Base-by-base conservation (phyloP, 1,140 invertebrate species). In the Maconellicoccus hirsutus region DNA sequence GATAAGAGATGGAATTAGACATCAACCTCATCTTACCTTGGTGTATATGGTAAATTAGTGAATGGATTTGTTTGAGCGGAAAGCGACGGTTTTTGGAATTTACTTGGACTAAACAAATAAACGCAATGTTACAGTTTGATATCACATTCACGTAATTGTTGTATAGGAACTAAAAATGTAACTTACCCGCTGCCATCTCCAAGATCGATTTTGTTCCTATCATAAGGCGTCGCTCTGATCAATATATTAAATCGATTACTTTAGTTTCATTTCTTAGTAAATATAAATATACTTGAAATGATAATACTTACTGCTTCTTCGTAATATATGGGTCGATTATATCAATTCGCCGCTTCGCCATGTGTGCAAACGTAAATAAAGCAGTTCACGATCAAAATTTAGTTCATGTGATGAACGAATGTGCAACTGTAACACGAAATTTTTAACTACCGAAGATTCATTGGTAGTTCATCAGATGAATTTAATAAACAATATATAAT, bases 291-390 rank as follows among this genome's bases (percentile, higher is more conserved):
- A 33, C 3, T 3, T 3, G 29, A 33, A 33, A 33, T 12, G 29
- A 33, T 74, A 59, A 61, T 61, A 73, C 82, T 83, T 78, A 91
- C 90, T 84, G 81, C 80, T 86, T 88, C 77, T 86, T 84, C 76
- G 90, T 91, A 70, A 89, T 82, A 78, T 90, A 91, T 2, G 90
- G 89, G 78, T 92, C 90, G 74, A 88, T 83, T 26, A 91, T 87
- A 82, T 92, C 90, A 76, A 92, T 91, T 77, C 90, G 84, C 74
- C 89, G 82, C 78, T 91, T 92, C 21, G 89, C 90, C 90, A 92
- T 92, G 70, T 52, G 29, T 73, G n/a, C 42, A 16, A 52, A 52
- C n/a, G n/a, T 19, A 52, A 52, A 52, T 52, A 52, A 4, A 14
- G 42, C 42, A 19, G n/a, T 8, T 3, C 10, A 52, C 42, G 42